Conservation (phyloP, 1,140 invertebrate genomes). For the Ruditapes philippinarum region DNA sequence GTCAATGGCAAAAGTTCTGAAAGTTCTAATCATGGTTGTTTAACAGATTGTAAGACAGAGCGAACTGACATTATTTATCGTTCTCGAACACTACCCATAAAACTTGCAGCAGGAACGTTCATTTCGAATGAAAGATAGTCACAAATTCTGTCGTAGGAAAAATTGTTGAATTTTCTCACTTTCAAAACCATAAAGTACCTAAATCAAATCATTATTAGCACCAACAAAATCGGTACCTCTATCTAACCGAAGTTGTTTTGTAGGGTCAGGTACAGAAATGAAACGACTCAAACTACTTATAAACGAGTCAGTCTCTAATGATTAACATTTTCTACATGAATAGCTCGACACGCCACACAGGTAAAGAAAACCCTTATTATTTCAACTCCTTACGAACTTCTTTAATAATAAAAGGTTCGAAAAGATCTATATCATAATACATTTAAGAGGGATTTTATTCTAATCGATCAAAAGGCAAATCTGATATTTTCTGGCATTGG, state of each 20-base stretch:
- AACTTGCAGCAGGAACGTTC: not conserved
- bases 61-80: constrained; percentile 38
- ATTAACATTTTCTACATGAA: constrained; percentile 14
- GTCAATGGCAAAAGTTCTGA: constrained; percentile 32
- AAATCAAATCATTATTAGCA: not conserved
- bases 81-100: constrained; percentile 48
- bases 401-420: constrained; percentile 60
- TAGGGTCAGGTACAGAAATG: constrained; percentile 56
- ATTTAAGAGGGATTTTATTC: constrained; percentile 53
- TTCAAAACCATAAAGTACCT: not conserved
- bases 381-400: constrained; percentile 6
- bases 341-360: constrained; percentile 15
- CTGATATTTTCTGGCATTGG: constrained; percentile 61
- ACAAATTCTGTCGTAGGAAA: not conserved
- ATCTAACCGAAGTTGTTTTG: constrained; percentile 26
- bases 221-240: constrained; percentile 12
- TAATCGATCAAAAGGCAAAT: constrained; percentile 63
- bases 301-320: constrained; percentile 46
- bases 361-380: constrained; percentile 30
- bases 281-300: constrained; percentile 42
- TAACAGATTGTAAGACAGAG: constrained; percentile 15
- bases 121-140: not conserved
- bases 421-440: constrained; percentile 53
- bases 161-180: not conserved
- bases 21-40: not conserved